A percentile compares a stretch with the other conserved stretches of the same genome.
Conservation (phyloP, 2,888 invertebrate species). For the Nephrotoma flavescens region DNA sequence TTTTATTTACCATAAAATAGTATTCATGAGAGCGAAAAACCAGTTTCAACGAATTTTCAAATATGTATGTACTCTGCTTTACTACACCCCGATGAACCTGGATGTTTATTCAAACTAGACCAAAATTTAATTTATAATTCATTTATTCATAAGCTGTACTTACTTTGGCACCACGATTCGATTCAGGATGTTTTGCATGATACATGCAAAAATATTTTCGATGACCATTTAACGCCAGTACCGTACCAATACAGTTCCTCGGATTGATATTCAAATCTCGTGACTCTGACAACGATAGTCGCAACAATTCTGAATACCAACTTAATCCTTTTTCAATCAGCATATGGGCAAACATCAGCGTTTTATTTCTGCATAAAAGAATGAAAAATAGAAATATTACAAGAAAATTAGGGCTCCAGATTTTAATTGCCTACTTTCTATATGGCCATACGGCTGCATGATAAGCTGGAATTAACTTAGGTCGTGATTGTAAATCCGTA, state of each 20-base stretch:
- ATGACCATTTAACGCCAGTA: conserved; percentile 89
- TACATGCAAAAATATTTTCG: conserved; percentile 98
- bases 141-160: conserved; percentile 5
- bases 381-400: no score
- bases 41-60: neutral
- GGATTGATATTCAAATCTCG: conserved; percentile 82
- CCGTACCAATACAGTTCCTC: conserved; percentile 92
- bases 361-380: conserved; percentile 64
- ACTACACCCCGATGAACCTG: no score
- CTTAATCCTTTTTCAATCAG: conserved; percentile 79
- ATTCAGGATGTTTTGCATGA: conserved; percentile 89
- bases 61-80: neutral
- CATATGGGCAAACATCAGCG: conserved; percentile 87
- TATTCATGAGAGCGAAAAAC: no score
- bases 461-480: conserved; percentile 77
- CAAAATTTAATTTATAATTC: neutral
- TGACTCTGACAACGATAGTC: conserved; percentile 70
- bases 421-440: conserved; percentile 54
- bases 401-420: neutral
- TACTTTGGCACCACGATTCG: conserved; percentile 51
- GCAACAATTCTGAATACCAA: conserved; percentile 87
- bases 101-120: neutral
- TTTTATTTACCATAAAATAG: no score
- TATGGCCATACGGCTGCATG: conserved; percentile 92
- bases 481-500: conserved; percentile 76